Evolutionary conservation across 2,113 vertebrate genomes (phyloP), one percentile per base, ranked within the genome.

Genomic region (Campylorhamphus procurvoides): DNA sequence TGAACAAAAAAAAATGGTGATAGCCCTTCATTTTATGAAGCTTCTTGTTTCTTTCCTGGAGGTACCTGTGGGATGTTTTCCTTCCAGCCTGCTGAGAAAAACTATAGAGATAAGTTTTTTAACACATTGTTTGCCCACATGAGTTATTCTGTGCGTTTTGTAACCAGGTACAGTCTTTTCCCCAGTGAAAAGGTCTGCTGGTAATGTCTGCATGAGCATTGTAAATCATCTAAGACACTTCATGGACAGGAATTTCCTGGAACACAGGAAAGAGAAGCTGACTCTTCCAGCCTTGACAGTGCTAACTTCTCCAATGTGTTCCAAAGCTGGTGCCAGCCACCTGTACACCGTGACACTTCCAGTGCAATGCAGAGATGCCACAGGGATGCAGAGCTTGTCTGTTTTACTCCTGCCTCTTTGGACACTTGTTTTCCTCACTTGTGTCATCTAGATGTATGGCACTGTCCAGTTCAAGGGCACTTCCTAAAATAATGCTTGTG

Each of bases 221-320:
- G 33, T 19, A 35, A 83, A 19, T n/a, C 27, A 25, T 14, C 31
- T 53, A 5, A 52, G 69, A 37, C 6, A 12, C 17, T 73, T 29
- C 2, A 29, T 19, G 31, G 67, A 68, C 18, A 58, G 0, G 6
- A 19, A 12, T 50, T 63, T 81, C 50, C n/a, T 37, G 44, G 39
- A 47, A 25, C 14, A 39, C 6, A 46, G 56, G 44, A 18, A 25
- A 37, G 33, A 33, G 49, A 33, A 60, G 23, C 19, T 83, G 63
- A 6, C 7, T 52, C 17, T 84, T 73, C 53, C 81, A 81, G 73
- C 42, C 7, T 23, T 29, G 47, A 4, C 12, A 31, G 31, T 18
- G n/a, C 29, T 14, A n/a, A 22, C 20, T 29, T 37, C 9, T 46
- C 56, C 31, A 31, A 1, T 0, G 0, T 7, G 1, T 28, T 24